These are phyloP conservation scores for Chlorodrepanis virens DNA, from an alignment of 2,113 vertebrate species.

Conservation along the genomic window DNA sequence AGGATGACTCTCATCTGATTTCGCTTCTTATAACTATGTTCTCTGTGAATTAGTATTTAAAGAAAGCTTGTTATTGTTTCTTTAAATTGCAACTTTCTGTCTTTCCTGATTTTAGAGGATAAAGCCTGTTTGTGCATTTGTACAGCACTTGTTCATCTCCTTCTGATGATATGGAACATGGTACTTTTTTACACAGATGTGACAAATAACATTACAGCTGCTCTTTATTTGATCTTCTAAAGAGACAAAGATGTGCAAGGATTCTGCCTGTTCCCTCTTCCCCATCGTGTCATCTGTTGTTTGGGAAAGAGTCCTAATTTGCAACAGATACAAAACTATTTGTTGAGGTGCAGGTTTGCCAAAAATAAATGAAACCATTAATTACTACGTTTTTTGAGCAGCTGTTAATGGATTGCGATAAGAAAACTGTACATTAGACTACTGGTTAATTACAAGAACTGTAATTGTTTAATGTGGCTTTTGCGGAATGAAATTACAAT, in stretches of 20 bases:
- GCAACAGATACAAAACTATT: conserved; percentile 75
- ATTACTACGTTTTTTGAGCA: conserved; percentile 80
- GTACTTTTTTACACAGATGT: conserved; percentile 51
- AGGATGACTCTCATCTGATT: not conserved
- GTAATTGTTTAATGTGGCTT: conserved; percentile 63
- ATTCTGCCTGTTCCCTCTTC: conserved; percentile 50
- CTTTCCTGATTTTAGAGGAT: not conserved
- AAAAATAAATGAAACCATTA: conserved; percentile 86
- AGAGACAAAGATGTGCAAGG: conserved; percentile 63
- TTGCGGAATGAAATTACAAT: conserved; percentile 49
- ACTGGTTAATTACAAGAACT: conserved; percentile 65
- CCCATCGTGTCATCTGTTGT: conserved; percentile 69
- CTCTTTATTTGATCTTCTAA: conserved; percentile 71
- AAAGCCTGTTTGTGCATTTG: not conserved
- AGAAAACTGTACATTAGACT: conserved; percentile 71
- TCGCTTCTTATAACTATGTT: not conserved
- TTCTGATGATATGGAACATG: not conserved
- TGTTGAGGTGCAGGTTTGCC: conserved; percentile 76
- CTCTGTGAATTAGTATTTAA: not conserved
- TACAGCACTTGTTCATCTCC: conserved; percentile 5
- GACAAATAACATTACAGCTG: conserved; percentile 66
- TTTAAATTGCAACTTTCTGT: not conserved
- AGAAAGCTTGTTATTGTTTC: not conserved
- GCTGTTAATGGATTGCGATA: conserved; percentile 77
- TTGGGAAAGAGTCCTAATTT: conserved; percentile 77